These are phyloP conservation scores for Perithous albicinctus DNA, from an alignment of 2,888 invertebrate genomes.

Conservation along the genomic window DNA sequence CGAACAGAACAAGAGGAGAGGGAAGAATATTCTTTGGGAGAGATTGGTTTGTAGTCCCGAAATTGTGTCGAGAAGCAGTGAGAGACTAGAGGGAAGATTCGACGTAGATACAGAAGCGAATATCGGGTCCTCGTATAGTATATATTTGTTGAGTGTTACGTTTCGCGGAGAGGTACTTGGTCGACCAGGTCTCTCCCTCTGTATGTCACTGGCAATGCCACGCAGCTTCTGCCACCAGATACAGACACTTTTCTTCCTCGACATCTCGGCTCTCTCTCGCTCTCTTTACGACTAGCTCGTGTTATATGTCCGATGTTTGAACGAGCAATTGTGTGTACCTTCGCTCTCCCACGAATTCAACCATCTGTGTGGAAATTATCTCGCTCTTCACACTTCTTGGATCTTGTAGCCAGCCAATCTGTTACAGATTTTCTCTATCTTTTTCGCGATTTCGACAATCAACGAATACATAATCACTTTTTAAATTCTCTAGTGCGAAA, in stretches of 20 bases:
- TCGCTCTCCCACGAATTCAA: slow-evolving; percentile 50
- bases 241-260: slow-evolving; percentile 27
- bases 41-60: not conserved
- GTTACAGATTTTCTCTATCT: no score
- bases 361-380: slow-evolving; percentile 32
- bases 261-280: not conserved
- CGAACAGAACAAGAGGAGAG: not conserved
- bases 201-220: slow-evolving; percentile 45
- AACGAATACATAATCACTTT: not conserved
- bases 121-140: slow-evolving; percentile 1
- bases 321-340: slow-evolving; percentile 53
- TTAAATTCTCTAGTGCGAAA: no score
- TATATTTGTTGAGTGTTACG: slow-evolving; percentile 55
- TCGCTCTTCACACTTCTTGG: slow-evolving; percentile 49
- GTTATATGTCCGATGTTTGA: slow-evolving; percentile 40
- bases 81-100: not conserved
- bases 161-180: slow-evolving; percentile 51
- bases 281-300: not conserved
- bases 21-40: not conserved
- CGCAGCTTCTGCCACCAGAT: not conserved
- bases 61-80: slow-evolving; percentile 18
- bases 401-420: slow-evolving; percentile 23
- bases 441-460: slow-evolving; percentile 30
- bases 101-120: not conserved
- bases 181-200: slow-evolving; percentile 1